Evolutionary conservation across 2,888 invertebrate genomes (phyloP), one percentile per base, ranked within the genome.

Genomic region (Tryphoninae sp.): DNA sequence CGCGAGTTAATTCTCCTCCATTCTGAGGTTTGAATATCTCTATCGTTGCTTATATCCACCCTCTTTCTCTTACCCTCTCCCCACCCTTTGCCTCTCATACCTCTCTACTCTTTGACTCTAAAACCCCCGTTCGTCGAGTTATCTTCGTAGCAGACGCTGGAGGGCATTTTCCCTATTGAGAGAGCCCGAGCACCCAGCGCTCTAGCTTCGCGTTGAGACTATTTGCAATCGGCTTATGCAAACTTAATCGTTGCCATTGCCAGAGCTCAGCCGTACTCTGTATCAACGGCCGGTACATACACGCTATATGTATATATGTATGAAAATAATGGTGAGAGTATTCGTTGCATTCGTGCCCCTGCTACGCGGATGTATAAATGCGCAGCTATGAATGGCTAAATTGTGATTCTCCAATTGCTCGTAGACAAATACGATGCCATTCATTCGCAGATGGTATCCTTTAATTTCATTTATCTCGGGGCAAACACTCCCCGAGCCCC

Each of bases 201-300:
- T 33, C 33, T 55, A 58, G 77, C 59, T 61, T 64, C 55, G 55
- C 62, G 69, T 77, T 61, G 64, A 71, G 77, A 55, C 69, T 82
- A 82, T 80, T 82, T 78, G 83, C 82, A 83, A 83, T 82, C 84
- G 84, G 84, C 83, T 84, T 84, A 84, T 84, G 84, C 84, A 84
- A 84, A 84, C 83, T 84, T 83, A 83, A 84, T 84, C 83, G 84
- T 74, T 72, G 69, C 78, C 73, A 73, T 74, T 64, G 61, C 78
- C 58, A 22, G 77, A 71, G 69, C 77, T 58, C 64, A 23, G 11
- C 53, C 62, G 73, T 73, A 58, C 68, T 45, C 55, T 49, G 53
- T 51, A 72, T 53, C 61, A 55, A 23, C 62, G 26, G 6, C 69
- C 19, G 16, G 11, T 51, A 45, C 22, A 45, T 53, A 26, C 55